Percentiles rank a stretch among this genome's conserved stretches.
These are phyloP conservation scores for Orchesella flavescens DNA, from an alignment of 2,888 invertebrate species.

Conservation along the genomic window DNA sequence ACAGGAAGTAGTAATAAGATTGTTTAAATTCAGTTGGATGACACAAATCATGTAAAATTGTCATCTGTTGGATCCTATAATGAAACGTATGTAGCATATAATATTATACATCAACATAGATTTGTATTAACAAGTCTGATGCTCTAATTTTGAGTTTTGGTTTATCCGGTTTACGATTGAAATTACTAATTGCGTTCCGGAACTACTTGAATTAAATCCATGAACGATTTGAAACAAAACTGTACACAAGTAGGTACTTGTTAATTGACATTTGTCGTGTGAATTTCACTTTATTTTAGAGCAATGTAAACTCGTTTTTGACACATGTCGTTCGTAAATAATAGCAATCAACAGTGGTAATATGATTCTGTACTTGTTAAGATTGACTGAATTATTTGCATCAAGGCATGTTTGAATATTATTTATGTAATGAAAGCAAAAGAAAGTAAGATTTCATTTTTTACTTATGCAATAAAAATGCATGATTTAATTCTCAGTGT, in stretches of 20 bases:
- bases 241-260: too few species aligned
- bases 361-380: too few species aligned
- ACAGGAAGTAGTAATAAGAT: neutral
- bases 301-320: neutral
- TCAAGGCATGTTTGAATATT: neutral
- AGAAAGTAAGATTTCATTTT: constrained; percentile 19
- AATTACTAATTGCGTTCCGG: too few species aligned
- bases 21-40: too few species aligned
- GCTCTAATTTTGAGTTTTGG: too few species aligned
- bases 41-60: neutral
- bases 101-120: neutral
- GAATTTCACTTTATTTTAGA: neutral
- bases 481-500: neutral
- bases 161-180: too few species aligned
- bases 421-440: constrained; percentile 27
- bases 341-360: neutral
- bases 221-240: neutral
- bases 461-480: neutral
- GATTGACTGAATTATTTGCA: too few species aligned
- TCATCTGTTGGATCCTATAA: neutral
- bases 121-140: neutral
- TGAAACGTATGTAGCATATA: neutral
- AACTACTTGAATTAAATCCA: too few species aligned
- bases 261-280: neutral
- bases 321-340: neutral